phyloP scores from a whole-genome alignment of 2,113 vertebrate genomes.

The Dicrurus megarhynchus region DNA sequence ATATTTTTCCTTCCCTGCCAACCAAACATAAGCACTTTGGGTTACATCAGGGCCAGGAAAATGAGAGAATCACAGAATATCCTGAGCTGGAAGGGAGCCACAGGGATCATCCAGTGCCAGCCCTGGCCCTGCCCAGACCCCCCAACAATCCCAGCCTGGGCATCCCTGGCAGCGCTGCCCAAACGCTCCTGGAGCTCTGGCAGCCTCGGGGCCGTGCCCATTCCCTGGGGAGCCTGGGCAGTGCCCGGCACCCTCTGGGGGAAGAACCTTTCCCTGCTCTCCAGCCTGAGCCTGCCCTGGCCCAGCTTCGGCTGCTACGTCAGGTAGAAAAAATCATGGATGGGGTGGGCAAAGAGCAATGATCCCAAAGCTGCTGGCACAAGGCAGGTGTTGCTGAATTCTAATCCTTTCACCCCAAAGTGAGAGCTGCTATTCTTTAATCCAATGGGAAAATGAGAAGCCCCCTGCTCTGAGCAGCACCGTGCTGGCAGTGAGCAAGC shows the following conservation, averaged over 20 bases:
- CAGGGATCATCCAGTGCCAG: not conserved
- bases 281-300: not conserved
- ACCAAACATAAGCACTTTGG: not conserved
- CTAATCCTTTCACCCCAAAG: not conserved
- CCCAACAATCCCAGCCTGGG: not conserved
- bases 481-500: not conserved
- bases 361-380: not conserved
- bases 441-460: not conserved
- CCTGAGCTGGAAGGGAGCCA: fast-evolving
- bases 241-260: not conserved
- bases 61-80: not conserved
- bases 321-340: not conserved
- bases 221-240: not conserved
- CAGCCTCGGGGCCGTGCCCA: not conserved
- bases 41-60: not conserved
- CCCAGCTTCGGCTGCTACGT: fast-evolving
- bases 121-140: not conserved
- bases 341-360: not conserved
- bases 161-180: not conserved
- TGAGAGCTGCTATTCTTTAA: not conserved
- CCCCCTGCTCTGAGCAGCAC: not conserved
- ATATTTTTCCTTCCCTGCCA: not conserved
- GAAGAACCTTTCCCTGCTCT: fast-evolving
- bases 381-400: not conserved
- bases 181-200: not conserved